Base-by-base conservation (phyloP, 1,140 invertebrate genomes). In the Mycetomoellerius zeteki region DNA sequence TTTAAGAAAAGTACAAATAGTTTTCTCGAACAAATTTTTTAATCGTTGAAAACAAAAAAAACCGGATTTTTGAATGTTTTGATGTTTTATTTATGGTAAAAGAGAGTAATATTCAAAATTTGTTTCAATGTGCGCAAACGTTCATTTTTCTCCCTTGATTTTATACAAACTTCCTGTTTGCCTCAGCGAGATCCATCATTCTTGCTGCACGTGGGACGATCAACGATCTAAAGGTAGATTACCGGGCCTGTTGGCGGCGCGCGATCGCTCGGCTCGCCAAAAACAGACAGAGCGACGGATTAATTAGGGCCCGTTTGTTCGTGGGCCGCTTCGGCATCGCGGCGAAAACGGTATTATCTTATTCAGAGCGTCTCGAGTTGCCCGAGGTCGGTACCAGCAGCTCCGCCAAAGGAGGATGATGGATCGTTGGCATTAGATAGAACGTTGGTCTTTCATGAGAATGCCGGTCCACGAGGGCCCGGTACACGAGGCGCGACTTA, bases 371-470 rank as follows among this genome's bases (percentile, higher is more conserved):
- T 72, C 89, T 90, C 16, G 78, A 88, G 92, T 91, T 90, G 88
- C 65, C 89, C 73, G 89, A 90, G 90, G 89, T 93, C 91, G 91
- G 91, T 91, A 92, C 89, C 91, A 87, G 88, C 92, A 93, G 92
- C 90, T 90, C 91, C 91, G 92, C 90, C 91, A 93, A 93, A 93
- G 91, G 92, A 91, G 86, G 92, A 94, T 94, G 93, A 94, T 94
- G 93, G 92, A 94, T 94, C 87, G 91, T 80, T 52, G 87, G 92
- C 93, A 93, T 94, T 93, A 94, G 93, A 94, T 94, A 92, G 93
- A 93, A 94, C 92, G 92, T 92, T 92, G 91, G 90, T 92, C 94
- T 94, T 91, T 92, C 93, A 93, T 90, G 91, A 92, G 93, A 93
- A 93, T 65, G 75, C 85, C 85, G 85, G 73, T 90, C 86, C 73